Evolutionary conservation across 2,113 vertebrate species (phyloP), one percentile per base, ranked within the genome.

Genomic region (Channa maculata): DNA sequence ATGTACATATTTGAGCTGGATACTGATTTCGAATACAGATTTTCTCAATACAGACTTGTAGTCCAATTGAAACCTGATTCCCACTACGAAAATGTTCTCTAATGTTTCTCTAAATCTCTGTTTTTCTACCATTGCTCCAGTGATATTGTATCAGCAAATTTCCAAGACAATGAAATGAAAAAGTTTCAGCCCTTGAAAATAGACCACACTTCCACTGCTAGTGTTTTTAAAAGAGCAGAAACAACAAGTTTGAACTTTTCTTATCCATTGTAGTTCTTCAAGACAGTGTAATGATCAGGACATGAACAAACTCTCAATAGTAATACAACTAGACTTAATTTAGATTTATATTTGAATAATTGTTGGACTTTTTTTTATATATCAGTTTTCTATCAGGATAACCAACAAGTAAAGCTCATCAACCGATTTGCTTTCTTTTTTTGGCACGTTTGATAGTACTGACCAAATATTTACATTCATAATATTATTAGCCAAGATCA

Each of bases 151-250:
- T 43, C 33, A 14, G 6, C 24, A 37, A 71, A 5, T 66, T 65
- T 52, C 48, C 48, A 44, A 72, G 44, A 67, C 58, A 79, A 63
- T 3, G 7, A 59, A 46, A 79, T 72, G 67, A 86, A 57, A 33
- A 62, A n/a, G 6, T 37, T 54, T 33, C 54, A 54, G 51, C 65
- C 11, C 8, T 66, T 79, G 77, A 65, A 71, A 34, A 41, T 39
- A 0, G 1, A 54, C 65, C 55, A 8, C 11, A 38, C 34, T 38
- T 9, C 0, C 24, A 24, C 24, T 24, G 24, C 24, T 24, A 24
- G 24, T 24, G 24, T 24, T 24, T 24, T 24, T 24, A 24, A 24
- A 24, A 24, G 24, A 24, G 24, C 24, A 24, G 24, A 24, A 24
- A 24, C 24, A 24, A 24, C 24, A 24, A 24, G 24, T 24, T 24